Percentiles rank a stretch among this genome's conserved stretches.
Conservation (phyloP, 2,797 vertebrate species). For the Enteromius anoplus region DNA sequence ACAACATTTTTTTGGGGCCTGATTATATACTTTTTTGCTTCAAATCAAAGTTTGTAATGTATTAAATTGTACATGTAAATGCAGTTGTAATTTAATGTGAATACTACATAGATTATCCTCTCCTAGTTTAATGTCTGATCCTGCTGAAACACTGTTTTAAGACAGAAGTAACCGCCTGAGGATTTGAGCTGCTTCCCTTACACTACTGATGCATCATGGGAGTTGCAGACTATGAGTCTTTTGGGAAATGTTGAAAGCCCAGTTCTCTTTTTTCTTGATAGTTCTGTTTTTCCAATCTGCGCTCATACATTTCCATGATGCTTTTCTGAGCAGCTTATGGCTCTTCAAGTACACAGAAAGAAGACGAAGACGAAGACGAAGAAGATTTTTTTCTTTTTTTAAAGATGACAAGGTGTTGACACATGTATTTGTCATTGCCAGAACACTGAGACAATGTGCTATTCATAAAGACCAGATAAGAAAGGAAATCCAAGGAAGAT, state of each 20-base stretch:
- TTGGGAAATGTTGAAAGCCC: slow-evolving; percentile 1
- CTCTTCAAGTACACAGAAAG: slow-evolving; percentile 17
- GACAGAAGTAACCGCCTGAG: neutral
- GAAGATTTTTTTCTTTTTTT: neutral
- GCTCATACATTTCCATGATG: slow-evolving; percentile 9
- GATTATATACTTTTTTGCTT: neutral
- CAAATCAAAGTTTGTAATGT: neutral
- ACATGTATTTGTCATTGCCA: slow-evolving; percentile 12
- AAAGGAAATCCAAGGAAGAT: neutral
- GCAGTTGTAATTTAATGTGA: neutral
- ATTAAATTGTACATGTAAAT: neutral
- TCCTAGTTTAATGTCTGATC: neutral
- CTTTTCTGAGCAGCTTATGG: neutral
- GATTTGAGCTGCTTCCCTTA: neutral
- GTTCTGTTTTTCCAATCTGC: slow-evolving; percentile 19
- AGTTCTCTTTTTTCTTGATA: neutral
- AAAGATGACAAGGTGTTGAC: neutral
- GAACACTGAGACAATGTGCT: neutral
- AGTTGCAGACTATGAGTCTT: neutral
- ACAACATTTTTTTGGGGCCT: neutral
- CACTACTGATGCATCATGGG: slow-evolving; percentile 10
- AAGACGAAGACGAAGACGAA: no score
- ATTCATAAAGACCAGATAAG: slow-evolving; percentile 8
- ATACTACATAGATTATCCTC: neutral
- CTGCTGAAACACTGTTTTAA: neutral